Conservation (phyloP, 2,797 vertebrate genomes). For the Tragopan temminckii region DNA sequence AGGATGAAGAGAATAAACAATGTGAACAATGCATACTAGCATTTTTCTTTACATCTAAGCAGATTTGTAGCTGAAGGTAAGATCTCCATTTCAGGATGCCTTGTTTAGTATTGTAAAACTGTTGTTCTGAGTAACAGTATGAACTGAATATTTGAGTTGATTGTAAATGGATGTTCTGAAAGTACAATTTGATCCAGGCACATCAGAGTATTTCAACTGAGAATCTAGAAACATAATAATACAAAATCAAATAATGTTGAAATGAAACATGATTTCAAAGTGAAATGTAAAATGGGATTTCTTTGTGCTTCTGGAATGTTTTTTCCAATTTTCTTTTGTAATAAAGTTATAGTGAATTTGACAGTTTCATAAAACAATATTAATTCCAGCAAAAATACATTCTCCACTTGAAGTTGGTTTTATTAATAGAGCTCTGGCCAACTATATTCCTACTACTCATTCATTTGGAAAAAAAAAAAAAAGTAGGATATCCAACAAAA, state of each 20-base stretch:
- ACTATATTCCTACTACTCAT: conserved; percentile 37
- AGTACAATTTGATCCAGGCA: conserved; percentile 5
- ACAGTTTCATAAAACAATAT: conserved; percentile 70
- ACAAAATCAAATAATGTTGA: conserved; percentile 54
- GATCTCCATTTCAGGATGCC: not conserved
- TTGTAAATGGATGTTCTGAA: conserved; percentile 35
- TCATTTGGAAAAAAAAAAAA: conserved; percentile 20
- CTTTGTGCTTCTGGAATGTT: conserved; percentile 58
- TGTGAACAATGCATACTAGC: not conserved
- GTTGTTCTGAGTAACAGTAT: not conserved
- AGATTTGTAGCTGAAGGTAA: not conserved
- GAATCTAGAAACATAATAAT: conserved; percentile 36
- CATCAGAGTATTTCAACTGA: conserved; percentile 36
- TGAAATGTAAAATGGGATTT: conserved; percentile 49
- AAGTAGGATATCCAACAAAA: conserved; percentile 40
- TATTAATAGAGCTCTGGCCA: conserved; percentile 59
- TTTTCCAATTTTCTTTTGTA: conserved; percentile 60
- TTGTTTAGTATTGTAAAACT: not conserved
- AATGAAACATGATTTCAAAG: conserved; percentile 58
- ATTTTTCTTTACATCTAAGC: not conserved
- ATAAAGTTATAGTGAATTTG: conserved; percentile 61
- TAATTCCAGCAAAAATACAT: conserved; percentile 71
- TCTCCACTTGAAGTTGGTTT: conserved; percentile 55
- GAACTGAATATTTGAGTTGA: not conserved
- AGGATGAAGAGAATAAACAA: not conserved